A percentile compares a stretch with the other conserved stretches of the same genome.
phyloP scores from a whole-genome alignment of 2,113 vertebrate genomes.

The Equus przewalskii region DNA sequence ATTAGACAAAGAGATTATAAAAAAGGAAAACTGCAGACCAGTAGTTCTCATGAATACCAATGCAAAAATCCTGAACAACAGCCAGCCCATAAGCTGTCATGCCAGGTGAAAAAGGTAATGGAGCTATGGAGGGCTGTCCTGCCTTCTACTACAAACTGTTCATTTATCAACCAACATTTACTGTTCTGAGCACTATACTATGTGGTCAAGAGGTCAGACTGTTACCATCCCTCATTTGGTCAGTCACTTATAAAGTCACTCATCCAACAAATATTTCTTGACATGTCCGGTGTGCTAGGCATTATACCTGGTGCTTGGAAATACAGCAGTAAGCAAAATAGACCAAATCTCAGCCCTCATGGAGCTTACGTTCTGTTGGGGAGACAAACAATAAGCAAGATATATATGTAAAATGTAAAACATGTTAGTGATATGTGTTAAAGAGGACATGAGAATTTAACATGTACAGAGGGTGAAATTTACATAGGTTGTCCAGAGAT shows the following conservation, averaged over 20 bases:
- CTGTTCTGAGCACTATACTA: background rate
- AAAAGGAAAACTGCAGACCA: background rate
- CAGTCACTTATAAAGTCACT: background rate
- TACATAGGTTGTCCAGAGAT: background rate
- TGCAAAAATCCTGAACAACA: background rate
- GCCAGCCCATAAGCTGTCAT: background rate
- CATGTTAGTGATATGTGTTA: background rate
- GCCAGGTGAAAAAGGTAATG: background rate
- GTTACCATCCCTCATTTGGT: background rate
- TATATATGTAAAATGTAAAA: background rate
- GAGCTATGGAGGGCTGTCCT: background rate
- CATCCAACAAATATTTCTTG: background rate
- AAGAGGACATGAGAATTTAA: background rate
- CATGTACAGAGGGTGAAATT: background rate
- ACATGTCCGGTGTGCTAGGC: background rate
- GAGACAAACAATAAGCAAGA: background rate
- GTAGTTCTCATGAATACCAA: background rate
- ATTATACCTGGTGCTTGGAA: background rate
- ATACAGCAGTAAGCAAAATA: background rate
- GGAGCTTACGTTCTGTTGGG: background rate
- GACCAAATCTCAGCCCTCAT: background rate
- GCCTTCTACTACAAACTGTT: background rate
- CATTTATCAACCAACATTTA: background rate
- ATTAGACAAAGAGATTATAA: background rate
- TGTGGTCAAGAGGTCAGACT: background rate